Evolutionary conservation across 2,113 vertebrate species (phyloP).

Genomic region (Tetrao urogallus): DNA sequence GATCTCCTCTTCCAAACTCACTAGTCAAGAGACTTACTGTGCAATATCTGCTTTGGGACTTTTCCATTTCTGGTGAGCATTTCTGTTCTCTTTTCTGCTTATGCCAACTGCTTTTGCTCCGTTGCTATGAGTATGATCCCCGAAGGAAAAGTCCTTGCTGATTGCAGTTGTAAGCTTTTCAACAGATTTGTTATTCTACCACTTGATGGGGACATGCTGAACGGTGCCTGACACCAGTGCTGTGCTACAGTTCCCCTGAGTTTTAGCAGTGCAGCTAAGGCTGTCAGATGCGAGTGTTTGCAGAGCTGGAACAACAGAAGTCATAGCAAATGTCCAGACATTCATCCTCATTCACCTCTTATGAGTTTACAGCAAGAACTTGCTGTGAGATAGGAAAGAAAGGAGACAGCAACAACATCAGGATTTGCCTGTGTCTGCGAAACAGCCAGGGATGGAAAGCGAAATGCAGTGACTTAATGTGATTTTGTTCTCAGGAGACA

Average conservation of each 20-base stretch:
- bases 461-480: background rate
- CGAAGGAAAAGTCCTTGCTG: background rate
- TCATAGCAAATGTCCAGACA: background rate
- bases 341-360: background rate
- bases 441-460: background rate
- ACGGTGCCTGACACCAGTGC: fast-evolving
- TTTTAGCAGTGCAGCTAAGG: background rate
- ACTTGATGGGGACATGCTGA: background rate
- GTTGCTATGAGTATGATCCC: background rate
- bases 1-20: background rate
- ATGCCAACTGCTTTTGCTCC: background rate
- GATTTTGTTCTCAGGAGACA: background rate
- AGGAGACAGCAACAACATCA: background rate
- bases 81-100: background rate
- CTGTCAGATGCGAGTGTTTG: background rate
- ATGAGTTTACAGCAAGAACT: background rate
- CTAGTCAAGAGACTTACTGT: background rate
- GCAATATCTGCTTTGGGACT: background rate
- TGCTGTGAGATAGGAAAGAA: background rate
- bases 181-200: background rate
- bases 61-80: background rate
- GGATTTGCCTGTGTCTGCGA: background rate
- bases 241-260: background rate
- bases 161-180: background rate
- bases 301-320: background rate